A percentile compares a stretch with the other conserved stretches of the same genome.
Evolutionary conservation across 2,797 vertebrate genomes (phyloP).

Genomic region (Danio albolineatus): DNA sequence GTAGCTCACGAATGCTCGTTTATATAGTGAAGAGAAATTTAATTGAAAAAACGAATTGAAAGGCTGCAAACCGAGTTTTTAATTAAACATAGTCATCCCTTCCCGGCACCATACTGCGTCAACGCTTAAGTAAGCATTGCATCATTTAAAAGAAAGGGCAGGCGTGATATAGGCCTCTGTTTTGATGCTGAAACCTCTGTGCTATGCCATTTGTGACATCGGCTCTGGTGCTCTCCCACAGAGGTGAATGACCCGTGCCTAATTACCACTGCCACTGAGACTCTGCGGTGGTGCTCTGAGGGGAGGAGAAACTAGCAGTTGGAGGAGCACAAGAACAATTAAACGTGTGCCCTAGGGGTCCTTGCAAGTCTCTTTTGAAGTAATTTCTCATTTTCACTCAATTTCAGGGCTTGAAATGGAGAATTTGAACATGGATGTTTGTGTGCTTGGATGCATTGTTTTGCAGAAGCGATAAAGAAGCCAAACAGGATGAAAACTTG

Average conservation of each 20-base stretch:
- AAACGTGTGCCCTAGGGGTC: constrained; percentile 29
- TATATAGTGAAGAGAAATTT: constrained; percentile 27
- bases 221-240: constrained; percentile 8
- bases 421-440: constrained; percentile 19
- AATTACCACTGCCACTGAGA: constrained; percentile 20
- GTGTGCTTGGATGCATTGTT: neutral
- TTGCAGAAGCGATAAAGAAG: neutral
- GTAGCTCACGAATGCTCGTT: constrained; percentile 20
- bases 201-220: constrained; percentile 20
- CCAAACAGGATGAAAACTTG: neutral
- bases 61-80: constrained; percentile 50
- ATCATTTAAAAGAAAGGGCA: constrained; percentile 23
- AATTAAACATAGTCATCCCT: constrained; percentile 45
- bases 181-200: constrained; percentile 1
- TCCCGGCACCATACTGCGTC: constrained; percentile 29
- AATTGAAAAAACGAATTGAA: constrained; percentile 39
- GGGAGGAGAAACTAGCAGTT: constrained; percentile 30
- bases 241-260: constrained; percentile 47
- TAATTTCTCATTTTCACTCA: constrained; percentile 22
- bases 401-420: constrained; percentile 29
- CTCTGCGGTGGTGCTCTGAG: neutral
- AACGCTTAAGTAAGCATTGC: constrained; percentile 45
- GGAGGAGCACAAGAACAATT: constrained; percentile 37
- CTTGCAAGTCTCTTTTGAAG: constrained; percentile 34
- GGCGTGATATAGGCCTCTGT: neutral